These are phyloP conservation scores for Latrodectus geometricus DNA, from an alignment of 1,140 invertebrate genomes.

Conservation along the genomic window DNA sequence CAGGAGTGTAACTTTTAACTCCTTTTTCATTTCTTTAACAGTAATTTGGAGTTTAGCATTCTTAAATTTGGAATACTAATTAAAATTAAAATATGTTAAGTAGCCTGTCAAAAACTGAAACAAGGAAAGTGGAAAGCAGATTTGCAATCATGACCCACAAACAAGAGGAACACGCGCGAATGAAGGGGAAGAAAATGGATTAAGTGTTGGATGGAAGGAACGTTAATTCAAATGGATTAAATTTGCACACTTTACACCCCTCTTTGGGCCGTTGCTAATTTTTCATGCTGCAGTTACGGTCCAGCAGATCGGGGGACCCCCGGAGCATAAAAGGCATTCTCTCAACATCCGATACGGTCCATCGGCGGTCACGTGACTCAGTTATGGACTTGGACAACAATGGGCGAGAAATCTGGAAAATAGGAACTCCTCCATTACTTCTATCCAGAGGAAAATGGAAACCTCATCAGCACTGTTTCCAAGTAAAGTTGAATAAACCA, in stretches of 20 bases:
- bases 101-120: too few species aligned
- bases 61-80: too few species aligned
- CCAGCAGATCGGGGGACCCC: not conserved
- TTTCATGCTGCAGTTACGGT: slow-evolving; percentile 45
- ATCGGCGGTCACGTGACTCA: slow-evolving; percentile 48
- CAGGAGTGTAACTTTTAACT: too few species aligned
- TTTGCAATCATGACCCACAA: not conserved
- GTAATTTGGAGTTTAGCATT: too few species aligned
- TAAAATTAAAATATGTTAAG: too few species aligned
- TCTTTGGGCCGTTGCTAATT: slow-evolving; percentile 37
- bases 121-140: too few species aligned
- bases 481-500: too few species aligned
- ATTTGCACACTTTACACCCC: slow-evolving; percentile 48
- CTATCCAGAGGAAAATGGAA: too few species aligned
- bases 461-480: too few species aligned
- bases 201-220: not conserved
- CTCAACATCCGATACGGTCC: slow-evolving; percentile 40
- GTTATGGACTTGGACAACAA: not conserved
- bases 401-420: not conserved
- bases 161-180: not conserved
- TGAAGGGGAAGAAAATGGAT: not conserved
- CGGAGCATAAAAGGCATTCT: slow-evolving; percentile 17
- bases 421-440: too few species aligned
- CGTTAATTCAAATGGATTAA: slow-evolving; percentile 48
- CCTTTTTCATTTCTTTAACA: too few species aligned